phyloP scores from a whole-genome alignment of 2,113 vertebrate species.

The Struthio camelus region DNA sequence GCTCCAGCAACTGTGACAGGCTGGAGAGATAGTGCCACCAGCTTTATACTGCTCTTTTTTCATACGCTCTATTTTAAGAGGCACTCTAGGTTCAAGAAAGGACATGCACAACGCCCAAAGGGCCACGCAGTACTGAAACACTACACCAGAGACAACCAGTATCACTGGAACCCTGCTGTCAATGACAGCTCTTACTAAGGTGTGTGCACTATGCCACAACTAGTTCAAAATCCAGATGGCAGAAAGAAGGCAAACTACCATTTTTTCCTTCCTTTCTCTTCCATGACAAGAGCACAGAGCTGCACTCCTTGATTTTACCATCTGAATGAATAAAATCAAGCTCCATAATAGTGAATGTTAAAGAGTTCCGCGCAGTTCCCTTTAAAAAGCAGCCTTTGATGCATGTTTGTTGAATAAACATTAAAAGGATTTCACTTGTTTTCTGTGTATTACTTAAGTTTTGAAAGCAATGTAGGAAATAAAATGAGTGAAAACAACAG shows the following conservation, averaged over 20 bases:
- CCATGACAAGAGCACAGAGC: background rate
- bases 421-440: background rate
- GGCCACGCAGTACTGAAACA: background rate
- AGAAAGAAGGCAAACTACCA: background rate
- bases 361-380: background rate
- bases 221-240: rapidly evolving
- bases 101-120: background rate
- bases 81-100: background rate
- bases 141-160: background rate
- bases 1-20: background rate
- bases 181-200: background rate
- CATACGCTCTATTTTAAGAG: background rate
- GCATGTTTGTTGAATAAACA: background rate
- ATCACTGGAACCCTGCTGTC: background rate
- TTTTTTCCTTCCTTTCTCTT: background rate
- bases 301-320: background rate
- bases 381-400: background rate
- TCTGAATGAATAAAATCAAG: background rate
- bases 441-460: background rate
- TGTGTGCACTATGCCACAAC: background rate
- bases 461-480: background rate
- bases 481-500: background rate
- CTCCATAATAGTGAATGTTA: background rate
- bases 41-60: background rate
- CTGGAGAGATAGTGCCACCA: rapidly evolving